Evolutionary conservation across 2,797 vertebrate genomes (phyloP).

Genomic region (Helicolenus hilgendorfi): DNA sequence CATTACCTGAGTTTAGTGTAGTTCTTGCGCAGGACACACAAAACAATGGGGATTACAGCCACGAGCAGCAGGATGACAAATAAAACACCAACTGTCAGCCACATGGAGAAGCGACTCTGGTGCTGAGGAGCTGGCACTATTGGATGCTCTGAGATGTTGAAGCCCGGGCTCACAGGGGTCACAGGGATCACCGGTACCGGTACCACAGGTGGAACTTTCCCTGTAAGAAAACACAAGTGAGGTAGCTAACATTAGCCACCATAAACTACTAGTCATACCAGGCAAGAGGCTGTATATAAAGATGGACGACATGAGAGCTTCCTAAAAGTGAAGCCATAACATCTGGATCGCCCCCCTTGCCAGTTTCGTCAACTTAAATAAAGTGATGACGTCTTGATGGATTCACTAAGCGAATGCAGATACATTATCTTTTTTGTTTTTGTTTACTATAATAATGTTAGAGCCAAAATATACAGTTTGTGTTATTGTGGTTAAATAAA

Average conservation of each 20-base stretch:
- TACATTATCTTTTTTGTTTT: too few relatives aligned
- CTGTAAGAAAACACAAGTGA: conserved; percentile 50
- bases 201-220: conserved; percentile 43
- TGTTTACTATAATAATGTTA: too few relatives aligned
- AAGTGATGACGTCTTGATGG: too few relatives aligned
- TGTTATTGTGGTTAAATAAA: not conserved
- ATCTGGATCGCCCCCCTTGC: too few relatives aligned
- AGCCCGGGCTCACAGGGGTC: not conserved
- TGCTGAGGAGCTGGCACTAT: not conserved
- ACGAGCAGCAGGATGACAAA: conserved; percentile 54
- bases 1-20: conserved; percentile 65
- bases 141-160: not conserved
- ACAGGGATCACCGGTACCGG: not conserved
- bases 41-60: conserved; percentile 3
- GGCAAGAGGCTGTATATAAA: too few relatives aligned
- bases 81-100: conserved; percentile 36
- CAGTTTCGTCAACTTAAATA: too few relatives aligned
- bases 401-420: too few relatives aligned
- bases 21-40: conserved; percentile 16
- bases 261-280: not conserved
- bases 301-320: too few relatives aligned
- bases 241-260: not conserved
- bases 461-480: too few relatives aligned
- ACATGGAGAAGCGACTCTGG: not conserved
- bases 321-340: too few relatives aligned